Evolutionary conservation across 92 coral and sea anemone genomes (phyloP).

Genomic region (Epizoanthus stellaris): DNA sequence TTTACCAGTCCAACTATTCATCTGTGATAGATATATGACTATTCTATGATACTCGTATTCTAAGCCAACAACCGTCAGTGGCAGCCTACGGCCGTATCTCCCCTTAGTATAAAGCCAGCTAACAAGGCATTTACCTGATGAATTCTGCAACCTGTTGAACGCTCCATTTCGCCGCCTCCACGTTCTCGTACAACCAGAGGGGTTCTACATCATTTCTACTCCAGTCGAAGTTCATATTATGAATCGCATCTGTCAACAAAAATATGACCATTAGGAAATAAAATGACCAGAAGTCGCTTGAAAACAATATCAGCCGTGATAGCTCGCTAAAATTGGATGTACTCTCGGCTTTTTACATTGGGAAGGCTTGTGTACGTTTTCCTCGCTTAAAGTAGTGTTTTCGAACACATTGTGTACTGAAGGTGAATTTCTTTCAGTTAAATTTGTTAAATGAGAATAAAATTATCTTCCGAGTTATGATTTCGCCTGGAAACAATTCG

Average conservation of each 20-base stretch:
- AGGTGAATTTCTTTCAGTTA: background rate
- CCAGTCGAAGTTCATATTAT: slow-evolving; percentile 81
- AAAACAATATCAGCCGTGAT: background rate
- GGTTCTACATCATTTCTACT: slow-evolving; percentile 89
- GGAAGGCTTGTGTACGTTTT: background rate
- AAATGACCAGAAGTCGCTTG: too few species aligned
- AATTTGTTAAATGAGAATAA: background rate
- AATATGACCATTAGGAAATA: background rate
- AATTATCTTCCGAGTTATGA: background rate
- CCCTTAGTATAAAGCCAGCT: background rate
- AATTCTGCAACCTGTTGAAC: slow-evolving; percentile 85
- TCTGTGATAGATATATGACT: too few species aligned
- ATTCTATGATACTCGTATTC: too few species aligned
- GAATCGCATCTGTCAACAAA: slow-evolving; percentile 66
- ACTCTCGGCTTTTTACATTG: background rate
- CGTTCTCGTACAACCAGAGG: slow-evolving; percentile 95
- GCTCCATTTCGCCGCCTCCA: slow-evolving; percentile 94
- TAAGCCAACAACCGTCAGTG: background rate
- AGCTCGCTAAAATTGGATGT: background rate
- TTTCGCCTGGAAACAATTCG: too few species aligned
- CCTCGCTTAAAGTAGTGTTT: background rate
- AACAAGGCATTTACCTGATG: slow-evolving; percentile 66
- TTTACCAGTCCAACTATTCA: background rate
- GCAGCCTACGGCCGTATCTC: background rate
- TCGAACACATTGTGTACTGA: background rate